Evolutionary conservation across 1,140 invertebrate species (phyloP), one percentile per base, ranked within the genome.

Genomic region (Leptinotarsa undecemlineata): DNA sequence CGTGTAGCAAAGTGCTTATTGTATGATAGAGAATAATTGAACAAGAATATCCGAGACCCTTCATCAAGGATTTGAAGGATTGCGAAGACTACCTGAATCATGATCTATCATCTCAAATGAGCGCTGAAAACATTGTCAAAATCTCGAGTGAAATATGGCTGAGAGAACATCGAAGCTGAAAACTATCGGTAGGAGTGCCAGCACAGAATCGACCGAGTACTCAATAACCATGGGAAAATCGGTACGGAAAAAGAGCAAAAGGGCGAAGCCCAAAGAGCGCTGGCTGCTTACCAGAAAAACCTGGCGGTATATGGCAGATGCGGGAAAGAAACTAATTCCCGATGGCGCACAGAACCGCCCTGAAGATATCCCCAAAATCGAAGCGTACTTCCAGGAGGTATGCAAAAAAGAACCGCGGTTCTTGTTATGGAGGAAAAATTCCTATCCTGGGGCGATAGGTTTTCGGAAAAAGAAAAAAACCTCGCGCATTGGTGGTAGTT

Each of bases 281-380:
- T 96, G 94, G 94, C 86, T 96, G 47, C 87, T 95, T 21, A 95
- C 94, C 5, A 87, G 94, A 33, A 96, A 96, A 85, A 95, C 94
- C 20, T 96, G 94, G 94, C 88, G 93, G 74, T 95, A 95, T 83
- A 96, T 96, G 94, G 90, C 93, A 0, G 94, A 96, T 80, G 93
- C 94, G 14, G 94, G 94, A n/a, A 90, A 93, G 61, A 91, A 91
- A 80, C 87, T 96, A 15, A 92, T 96, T 60, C 94, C 94, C 0
- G 94, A 95, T 68, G 91, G 91, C 3, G 88, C 88, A 0, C 89
- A 90, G 80, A 91, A 92, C 85, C 86, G 90, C 5, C 80, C 88
- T 1, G 93, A 94, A 80, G 93, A 94, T 80, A 88, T 95, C 33
- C 91, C 92, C 0, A 90, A 91, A 75, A 91, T 95, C 67, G 94